Percentiles rank a stretch among this genome's conserved stretches.
Conservation (phyloP, 2,888 invertebrate genomes). For the Watsonalla cultraria region DNA sequence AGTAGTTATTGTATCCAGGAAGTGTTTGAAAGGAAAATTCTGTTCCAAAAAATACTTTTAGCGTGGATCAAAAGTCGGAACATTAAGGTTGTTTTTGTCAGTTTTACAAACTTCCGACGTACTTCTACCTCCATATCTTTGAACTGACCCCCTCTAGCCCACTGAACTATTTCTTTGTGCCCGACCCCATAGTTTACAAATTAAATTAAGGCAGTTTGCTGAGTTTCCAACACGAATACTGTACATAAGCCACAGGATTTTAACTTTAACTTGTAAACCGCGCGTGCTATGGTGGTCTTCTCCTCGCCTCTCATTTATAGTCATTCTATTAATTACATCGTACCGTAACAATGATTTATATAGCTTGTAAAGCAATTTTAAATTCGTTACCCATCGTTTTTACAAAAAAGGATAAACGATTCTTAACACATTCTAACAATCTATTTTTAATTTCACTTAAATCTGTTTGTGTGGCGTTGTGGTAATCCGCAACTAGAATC, state of each 20-base stretch:
- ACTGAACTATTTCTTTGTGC: conserved; percentile 63
- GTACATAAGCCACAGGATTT: conserved; percentile 23
- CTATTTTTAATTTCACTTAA: no score
- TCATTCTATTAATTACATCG: not conserved
- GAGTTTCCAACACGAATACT: conserved; percentile 28
- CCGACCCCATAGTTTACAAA: conserved; percentile 60
- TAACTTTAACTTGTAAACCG: conserved; percentile 15
- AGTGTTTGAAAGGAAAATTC: conserved; percentile 6
- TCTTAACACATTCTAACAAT: no score
- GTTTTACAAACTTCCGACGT: conserved; percentile 15
- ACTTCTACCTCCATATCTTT: conserved; percentile 15
- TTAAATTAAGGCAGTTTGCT: conserved; percentile 49
- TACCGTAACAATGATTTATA: not conserved
- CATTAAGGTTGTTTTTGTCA: conserved; percentile 20
- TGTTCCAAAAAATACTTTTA: conserved; percentile 2
- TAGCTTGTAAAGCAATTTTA: not conserved
- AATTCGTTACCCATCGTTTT: no score
- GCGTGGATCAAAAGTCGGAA: conserved; percentile 1
- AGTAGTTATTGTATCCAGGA: not conserved
- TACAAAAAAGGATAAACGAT: no score
- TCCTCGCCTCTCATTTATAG: not conserved
- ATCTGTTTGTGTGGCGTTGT: no score
- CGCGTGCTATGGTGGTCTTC: not conserved
- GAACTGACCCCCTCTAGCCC: conserved; percentile 26
- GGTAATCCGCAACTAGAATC: no score